Evolutionary conservation across 2,797 vertebrate genomes (phyloP).

Genomic region (Oophaga sylvatica): DNA sequence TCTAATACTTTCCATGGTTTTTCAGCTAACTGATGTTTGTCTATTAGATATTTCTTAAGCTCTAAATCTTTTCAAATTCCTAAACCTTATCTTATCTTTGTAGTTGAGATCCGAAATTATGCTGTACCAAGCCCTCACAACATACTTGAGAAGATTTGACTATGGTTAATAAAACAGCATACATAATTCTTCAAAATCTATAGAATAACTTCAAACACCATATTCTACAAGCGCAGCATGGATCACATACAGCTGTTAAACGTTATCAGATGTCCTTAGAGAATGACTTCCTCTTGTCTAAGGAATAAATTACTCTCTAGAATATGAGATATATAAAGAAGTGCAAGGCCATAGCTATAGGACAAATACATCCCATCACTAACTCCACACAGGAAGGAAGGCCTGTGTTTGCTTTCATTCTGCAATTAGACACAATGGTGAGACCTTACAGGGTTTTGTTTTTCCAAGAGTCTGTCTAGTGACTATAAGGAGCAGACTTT

Average conservation of each 20-base stretch:
- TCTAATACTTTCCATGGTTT: not conserved
- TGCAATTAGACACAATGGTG: slow-evolving; percentile 57
- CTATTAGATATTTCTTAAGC: not conserved
- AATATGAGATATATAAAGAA: slow-evolving; percentile 17
- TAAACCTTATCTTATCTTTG: not conserved
- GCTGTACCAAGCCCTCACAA: not conserved
- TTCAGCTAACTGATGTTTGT: not conserved
- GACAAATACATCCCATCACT: slow-evolving; percentile 18
- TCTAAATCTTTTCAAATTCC: not conserved
- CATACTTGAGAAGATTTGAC: not conserved
- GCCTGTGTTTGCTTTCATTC: slow-evolving; percentile 50
- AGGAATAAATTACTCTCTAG: slow-evolving; percentile 12
- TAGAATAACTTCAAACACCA: not conserved
- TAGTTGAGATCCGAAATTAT: not conserved
- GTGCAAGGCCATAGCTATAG: not conserved
- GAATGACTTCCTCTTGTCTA: slow-evolving; percentile 41
- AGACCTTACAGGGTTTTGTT: slow-evolving; percentile 48
- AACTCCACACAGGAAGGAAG: slow-evolving; percentile 54
- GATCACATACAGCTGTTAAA: slow-evolving; percentile 18
- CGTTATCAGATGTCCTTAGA: slow-evolving; percentile 15
- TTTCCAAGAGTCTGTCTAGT: slow-evolving; percentile 36
- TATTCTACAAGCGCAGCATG: not conserved
- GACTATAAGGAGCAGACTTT: slow-evolving; percentile 16
- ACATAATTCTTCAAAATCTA: not conserved
- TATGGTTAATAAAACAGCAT: slow-evolving; percentile 6